Evolutionary conservation across 1,140 invertebrate species (phyloP), one percentile per base, ranked within the genome.

Genomic region (Aphaenogaster floridana): DNA sequence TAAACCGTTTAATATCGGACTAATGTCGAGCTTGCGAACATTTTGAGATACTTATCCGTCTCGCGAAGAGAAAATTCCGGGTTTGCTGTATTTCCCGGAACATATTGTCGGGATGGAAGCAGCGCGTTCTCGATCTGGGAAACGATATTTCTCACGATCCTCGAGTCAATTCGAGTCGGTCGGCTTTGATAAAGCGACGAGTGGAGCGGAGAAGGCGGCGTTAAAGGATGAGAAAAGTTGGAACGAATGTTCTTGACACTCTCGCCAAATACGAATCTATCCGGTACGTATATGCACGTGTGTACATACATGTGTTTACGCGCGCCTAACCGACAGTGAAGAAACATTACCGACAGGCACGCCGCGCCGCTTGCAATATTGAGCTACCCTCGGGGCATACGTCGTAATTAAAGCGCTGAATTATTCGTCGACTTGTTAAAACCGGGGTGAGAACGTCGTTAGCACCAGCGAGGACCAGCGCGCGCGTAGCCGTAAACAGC

Each of bases 351-450:
- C 74, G 88, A 91, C 91, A 83, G 77, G 86, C 81, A 81, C 54
- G 66, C 61, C 69, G 80, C 54, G 68, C 79, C 79, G 86, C 77
- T 77, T 94, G 90, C 92, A 94, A 93, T 93, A 94, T 94, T 93
- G 93, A 94, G 91, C 92, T 92, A 92, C 89, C 88, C 86, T 89
- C 89, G 61, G 88, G 90, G 63, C 86, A 87, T 87, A 87, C 83
- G 88, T 93, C 89, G 92, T 94, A 94, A 93, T 94, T 94, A 94
- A 94, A 93, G 93, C 91, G 90, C 93, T 94, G 93, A 94, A 94
- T 94, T 94, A 94, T 94, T 94, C 88, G 88, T 85, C 87, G 91
- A 91, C 91, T 92, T 90, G 94, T 93, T 93, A 91, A 87, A 93
- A 90, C 91, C 36, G 48, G 85, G 93, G 80, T 87, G 93, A 90